A percentile compares a stretch with the other conserved stretches of the same genome.
Evolutionary conservation across 2,888 invertebrate species (phyloP).

Genomic region (Nephrotoma flavescens): DNA sequence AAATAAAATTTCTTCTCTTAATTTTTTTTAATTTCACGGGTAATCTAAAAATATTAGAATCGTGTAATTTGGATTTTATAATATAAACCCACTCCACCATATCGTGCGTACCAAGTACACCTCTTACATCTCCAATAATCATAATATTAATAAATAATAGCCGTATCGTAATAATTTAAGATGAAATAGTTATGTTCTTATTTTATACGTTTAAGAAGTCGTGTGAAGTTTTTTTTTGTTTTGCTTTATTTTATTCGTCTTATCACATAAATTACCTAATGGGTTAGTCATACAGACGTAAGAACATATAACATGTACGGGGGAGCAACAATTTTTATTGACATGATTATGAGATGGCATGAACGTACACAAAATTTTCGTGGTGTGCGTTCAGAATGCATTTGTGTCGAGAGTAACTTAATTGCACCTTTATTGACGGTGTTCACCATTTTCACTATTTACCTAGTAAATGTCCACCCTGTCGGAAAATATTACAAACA

Average conservation of each 20-base stretch:
- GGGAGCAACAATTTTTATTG: background rate
- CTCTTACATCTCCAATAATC: background rate
- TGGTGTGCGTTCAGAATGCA: too few species aligned
- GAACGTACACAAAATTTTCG: too few species aligned
- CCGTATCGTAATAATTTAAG: background rate
- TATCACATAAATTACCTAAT: background rate
- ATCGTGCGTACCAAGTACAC: background rate
- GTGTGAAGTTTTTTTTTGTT: background rate
- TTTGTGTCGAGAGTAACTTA: too few species aligned
- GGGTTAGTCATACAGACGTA: background rate
- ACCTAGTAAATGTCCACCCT: too few species aligned
- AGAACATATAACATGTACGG: background rate
- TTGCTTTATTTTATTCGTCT: background rate
- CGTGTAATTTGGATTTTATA: background rate
- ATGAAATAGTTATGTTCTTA: background rate
- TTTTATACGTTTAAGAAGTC: background rate
- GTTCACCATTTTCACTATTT: too few species aligned
- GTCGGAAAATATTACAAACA: too few species aligned
- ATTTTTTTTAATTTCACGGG: background rate
- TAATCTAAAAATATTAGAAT: background rate
- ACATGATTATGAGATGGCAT: background rate
- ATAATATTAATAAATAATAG: background rate
- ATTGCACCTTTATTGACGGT: too few species aligned
- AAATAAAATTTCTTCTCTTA: background rate
- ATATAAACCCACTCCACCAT: background rate